Evolutionary conservation across 2,888 invertebrate species (phyloP).

Genomic region (Drosophila niveifrons): DNA sequence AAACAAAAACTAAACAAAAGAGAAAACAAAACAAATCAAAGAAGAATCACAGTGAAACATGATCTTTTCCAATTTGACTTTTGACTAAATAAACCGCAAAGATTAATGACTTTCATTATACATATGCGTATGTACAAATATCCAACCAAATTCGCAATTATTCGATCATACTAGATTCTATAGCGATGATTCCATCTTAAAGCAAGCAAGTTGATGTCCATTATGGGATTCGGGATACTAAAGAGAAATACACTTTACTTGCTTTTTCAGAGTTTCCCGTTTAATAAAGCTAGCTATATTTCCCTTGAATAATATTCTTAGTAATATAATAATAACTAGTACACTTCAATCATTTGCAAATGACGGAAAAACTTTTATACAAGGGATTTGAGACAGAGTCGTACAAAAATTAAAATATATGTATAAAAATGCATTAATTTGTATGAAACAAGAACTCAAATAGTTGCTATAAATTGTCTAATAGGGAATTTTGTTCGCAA

Average conservation of each 20-base stretch:
- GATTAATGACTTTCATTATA: slow-evolving; percentile 65
- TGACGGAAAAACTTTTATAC: neutral
- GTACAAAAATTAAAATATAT: neutral
- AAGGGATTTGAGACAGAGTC: neutral
- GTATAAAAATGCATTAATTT: slow-evolving; percentile 11
- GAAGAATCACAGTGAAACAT: slow-evolving; percentile 40
- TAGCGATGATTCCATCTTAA: no score
- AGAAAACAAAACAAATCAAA: slow-evolving; percentile 8
- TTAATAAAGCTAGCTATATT: no score
- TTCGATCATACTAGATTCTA: neutral
- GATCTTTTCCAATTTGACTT: slow-evolving; percentile 78
- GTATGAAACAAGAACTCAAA: slow-evolving; percentile 2
- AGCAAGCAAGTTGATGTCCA: neutral
- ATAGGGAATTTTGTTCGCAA: slow-evolving; percentile 52
- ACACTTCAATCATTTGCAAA: neutral
- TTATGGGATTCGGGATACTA: neutral
- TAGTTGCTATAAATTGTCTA: slow-evolving; percentile 16
- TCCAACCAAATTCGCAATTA: neutral
- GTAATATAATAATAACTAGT: no score
- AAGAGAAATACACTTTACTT: no score
- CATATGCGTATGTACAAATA: slow-evolving; percentile 27
- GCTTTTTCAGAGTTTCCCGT: no score
- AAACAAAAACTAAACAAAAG: slow-evolving; percentile 4
- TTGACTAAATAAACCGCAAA: slow-evolving; percentile 75
- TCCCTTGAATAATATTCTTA: no score